phyloP scores from a whole-genome alignment of 2,113 vertebrate species.

The Grus americana region DNA sequence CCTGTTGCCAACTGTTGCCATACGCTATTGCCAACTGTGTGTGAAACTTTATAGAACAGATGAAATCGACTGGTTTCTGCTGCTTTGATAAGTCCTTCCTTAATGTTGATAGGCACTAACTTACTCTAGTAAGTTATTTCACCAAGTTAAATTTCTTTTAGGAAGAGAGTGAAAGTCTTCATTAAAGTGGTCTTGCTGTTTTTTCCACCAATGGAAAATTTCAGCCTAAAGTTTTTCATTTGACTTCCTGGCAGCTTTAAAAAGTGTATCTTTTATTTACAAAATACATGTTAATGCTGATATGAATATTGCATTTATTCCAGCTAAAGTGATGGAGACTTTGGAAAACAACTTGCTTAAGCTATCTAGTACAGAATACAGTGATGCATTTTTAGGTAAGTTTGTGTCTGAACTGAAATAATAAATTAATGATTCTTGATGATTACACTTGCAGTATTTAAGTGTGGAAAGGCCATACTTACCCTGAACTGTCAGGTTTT shows the following conservation, averaged over 20 bases:
- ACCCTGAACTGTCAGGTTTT: not conserved
- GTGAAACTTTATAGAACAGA: not conserved
- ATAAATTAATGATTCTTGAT: not conserved
- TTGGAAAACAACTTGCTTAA: conserved; percentile 72
- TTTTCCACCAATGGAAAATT: not conserved
- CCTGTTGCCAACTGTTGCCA: not conserved
- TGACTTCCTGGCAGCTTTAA: not conserved
- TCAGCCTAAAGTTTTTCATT: not conserved
- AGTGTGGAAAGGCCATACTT: not conserved
- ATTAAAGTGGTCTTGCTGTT: not conserved
- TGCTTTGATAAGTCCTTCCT: not conserved
- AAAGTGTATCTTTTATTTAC: not conserved
- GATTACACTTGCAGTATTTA: not conserved
- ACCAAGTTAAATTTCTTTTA: not conserved
- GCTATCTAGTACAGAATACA: conserved; percentile 74
- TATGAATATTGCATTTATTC: not conserved
- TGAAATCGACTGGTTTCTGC: not conserved
- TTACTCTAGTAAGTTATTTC: not conserved
- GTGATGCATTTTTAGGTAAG: conserved; percentile 77
- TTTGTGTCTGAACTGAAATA: conserved; percentile 9
- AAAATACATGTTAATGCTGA: not conserved
- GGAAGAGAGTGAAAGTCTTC: not conserved
- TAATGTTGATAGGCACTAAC: not conserved
- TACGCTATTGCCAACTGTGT: not conserved
- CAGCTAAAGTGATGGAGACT: conserved; percentile 72